These are phyloP conservation scores for Helleia helle DNA, from an alignment of 2,888 invertebrate genomes.

Conservation along the genomic window DNA sequence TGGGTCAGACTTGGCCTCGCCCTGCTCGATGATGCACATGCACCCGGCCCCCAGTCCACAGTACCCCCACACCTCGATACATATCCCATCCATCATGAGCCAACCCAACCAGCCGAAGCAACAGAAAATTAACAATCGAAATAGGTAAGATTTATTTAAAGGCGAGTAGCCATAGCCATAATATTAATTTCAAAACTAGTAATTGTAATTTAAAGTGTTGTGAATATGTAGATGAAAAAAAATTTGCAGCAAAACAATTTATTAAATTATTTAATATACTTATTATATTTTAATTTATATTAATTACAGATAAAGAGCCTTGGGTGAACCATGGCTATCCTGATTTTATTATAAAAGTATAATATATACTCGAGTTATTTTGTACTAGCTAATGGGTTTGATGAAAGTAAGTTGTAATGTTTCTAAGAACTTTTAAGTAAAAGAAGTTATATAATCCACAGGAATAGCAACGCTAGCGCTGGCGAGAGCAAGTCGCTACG, in stretches of 20 bases:
- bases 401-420: background rate
- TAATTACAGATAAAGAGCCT: no score
- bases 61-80: conserved; percentile 71
- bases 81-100: conserved; percentile 65
- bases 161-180: no score
- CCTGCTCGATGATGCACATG: conserved; percentile 81
- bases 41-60: conserved; percentile 71
- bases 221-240: no score
- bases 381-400: background rate
- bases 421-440: background rate
- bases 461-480: conserved; percentile 28
- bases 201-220: no score
- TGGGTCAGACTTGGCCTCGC: conserved; percentile 87
- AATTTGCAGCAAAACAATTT: no score
- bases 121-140: conserved; percentile 65
- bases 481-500: conserved; percentile 33
- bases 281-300: no score
- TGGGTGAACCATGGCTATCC: no score
- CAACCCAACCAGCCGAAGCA: conserved; percentile 68
- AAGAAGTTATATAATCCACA: conserved; percentile 16
- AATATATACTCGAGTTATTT: no score
- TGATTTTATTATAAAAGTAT: no score
- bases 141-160: conserved; percentile 48
- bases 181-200: no score
- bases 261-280: no score